Percentiles rank a stretch among this genome's conserved stretches.
phyloP scores from a whole-genome alignment of 2,797 vertebrate species.

The Podargus strigoides region DNA sequence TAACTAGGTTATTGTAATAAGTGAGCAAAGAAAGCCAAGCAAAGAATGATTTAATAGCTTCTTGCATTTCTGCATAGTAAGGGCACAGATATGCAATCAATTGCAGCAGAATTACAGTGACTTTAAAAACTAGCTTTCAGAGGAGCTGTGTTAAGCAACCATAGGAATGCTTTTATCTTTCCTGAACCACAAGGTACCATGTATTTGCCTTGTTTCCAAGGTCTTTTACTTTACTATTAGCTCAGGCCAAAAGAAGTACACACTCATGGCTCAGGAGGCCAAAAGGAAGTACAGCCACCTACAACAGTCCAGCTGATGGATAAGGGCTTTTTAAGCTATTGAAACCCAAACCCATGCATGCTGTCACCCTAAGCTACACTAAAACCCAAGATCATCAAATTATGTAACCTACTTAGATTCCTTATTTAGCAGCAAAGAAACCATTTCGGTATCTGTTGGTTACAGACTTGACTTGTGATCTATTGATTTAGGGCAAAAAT shows the following conservation, averaged over 20 bases:
- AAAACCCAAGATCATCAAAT: conserved; percentile 39
- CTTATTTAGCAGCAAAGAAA: conserved; percentile 13
- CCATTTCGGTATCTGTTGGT: not conserved
- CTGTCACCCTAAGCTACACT: not conserved
- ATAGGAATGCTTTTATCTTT: not conserved
- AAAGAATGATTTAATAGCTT: not conserved
- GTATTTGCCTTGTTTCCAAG: not conserved
- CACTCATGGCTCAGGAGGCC: not conserved
- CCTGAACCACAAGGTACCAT: not conserved
- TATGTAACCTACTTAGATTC: conserved; percentile 35
- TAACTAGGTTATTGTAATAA: not conserved
- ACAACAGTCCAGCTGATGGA: not conserved
- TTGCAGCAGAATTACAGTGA: not conserved
- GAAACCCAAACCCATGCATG: not conserved
- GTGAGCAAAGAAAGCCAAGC: not conserved
- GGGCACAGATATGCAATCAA: not conserved
- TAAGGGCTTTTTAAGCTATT: conserved; percentile 2
- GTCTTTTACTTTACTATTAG: not conserved
- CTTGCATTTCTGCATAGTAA: not conserved
- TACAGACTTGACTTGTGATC: not conserved
- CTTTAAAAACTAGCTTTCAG: not conserved
- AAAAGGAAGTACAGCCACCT: not conserved
- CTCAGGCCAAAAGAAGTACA: not conserved
- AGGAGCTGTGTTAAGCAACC: not conserved
- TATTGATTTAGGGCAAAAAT: not conserved